These are phyloP conservation scores for Enteromius argenteus DNA, from an alignment of 2,797 vertebrate genomes.

Conservation along the genomic window DNA sequence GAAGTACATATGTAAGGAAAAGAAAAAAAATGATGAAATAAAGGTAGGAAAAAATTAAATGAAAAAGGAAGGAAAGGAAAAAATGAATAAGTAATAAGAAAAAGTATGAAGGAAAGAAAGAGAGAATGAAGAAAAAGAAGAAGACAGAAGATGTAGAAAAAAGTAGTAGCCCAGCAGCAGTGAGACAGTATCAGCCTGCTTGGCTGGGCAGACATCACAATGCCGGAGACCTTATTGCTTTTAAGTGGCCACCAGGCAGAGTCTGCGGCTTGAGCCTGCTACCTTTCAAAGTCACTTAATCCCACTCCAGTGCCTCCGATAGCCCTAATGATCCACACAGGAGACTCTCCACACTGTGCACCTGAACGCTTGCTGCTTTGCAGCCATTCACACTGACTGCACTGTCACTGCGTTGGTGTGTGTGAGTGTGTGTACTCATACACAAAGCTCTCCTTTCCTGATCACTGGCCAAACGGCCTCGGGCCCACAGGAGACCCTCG, in stretches of 20 bases:
- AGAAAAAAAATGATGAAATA: neutral
- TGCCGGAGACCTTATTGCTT: slow-evolving; percentile 53
- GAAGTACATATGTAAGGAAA: neutral
- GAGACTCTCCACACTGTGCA: slow-evolving; percentile 49
- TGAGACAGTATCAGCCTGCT: slow-evolving; percentile 25
- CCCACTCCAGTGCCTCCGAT: slow-evolving; percentile 78
- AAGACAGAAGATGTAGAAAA: slow-evolving; percentile 5
- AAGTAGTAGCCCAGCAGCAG: slow-evolving; percentile 14
- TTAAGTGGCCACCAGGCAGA: slow-evolving; percentile 60
- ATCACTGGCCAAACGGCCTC: slow-evolving; percentile 48
- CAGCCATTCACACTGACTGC: slow-evolving; percentile 30
- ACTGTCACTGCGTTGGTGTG: slow-evolving; percentile 31
- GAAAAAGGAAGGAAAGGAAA: neutral
- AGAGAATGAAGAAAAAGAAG: neutral
- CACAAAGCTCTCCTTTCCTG: slow-evolving; percentile 44
- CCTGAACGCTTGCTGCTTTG: slow-evolving; percentile 36
- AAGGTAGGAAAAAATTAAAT: neutral
- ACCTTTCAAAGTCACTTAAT: slow-evolving; percentile 72
- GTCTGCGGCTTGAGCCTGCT: slow-evolving; percentile 50
- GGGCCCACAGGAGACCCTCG: slow-evolving; percentile 23
- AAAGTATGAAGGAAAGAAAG: neutral
- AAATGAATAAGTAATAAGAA: neutral
- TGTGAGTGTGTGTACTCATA: slow-evolving; percentile 41
- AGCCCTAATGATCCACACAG: slow-evolving; percentile 79
- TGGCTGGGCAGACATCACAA: slow-evolving; percentile 39